Evolutionary conservation across 2,113 vertebrate genomes (phyloP), one percentile per base, ranked within the genome.

Genomic region (Seriola rivoliana): DNA sequence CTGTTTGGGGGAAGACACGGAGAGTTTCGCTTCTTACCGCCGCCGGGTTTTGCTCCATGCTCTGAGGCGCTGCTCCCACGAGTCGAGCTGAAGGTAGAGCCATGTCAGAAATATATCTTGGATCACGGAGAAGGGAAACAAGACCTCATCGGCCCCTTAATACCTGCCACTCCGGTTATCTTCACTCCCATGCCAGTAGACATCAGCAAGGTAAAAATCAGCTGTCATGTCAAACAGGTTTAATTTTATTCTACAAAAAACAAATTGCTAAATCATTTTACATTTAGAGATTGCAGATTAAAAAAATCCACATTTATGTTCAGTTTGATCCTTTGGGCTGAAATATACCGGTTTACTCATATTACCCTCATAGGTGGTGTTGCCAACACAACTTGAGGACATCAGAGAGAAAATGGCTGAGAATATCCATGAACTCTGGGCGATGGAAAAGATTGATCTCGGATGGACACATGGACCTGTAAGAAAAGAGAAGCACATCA

Each of bases 391-490:
- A 82, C 92, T 99, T 82, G 97, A 98, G 85, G 94, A 96, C 63
- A 96, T 99, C 78, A 90, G 95, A 89, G 97, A 99, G 90, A 97
- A 96, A 86, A 93, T 99, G 91, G 97, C 98, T 38, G 97, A 98
- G 78, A 98, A 99, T 88, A 96, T 98, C 85, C 98, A 99, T 57
- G 97, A 99, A 77, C 96, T 99, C 85, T 98, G 97, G 98, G 96
- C 96, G 70, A 96, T 97, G 96, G 97, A 98, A 87, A 97, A 96
- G 92, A 96, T 97, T 57, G 97, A 97, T 83, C 96, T 96, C 58
- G 98, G 97, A 78, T 99, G 98, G 98, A 97, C 96, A 32, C 94
- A 97, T 81, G 97, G 96, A 88, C 91, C 94, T 72, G 98, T 99
- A 95, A 77, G 94, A 71, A 67, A 74, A 68, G 4, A 74, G 16